These are phyloP conservation scores for Salvelinus fontinalis DNA, from an alignment of 2,113 vertebrate genomes.

Conservation along the genomic window DNA sequence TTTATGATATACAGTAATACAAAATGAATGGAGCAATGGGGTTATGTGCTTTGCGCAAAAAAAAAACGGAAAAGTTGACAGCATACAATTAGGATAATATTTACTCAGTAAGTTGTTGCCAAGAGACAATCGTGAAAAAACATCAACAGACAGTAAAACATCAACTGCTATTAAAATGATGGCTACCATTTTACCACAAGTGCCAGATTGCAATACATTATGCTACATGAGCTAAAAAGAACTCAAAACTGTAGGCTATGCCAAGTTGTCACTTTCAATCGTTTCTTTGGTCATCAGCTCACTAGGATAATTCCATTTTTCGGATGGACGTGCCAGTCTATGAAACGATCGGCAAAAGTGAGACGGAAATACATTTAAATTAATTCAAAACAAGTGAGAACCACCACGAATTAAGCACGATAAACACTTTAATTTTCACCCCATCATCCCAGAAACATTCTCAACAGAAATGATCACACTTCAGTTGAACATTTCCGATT, in stretches of 20 bases:
- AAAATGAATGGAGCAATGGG: background rate
- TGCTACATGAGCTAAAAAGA: background rate
- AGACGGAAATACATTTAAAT: background rate
- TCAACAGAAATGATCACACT: background rate
- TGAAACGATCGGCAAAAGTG: background rate
- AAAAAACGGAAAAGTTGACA: no score
- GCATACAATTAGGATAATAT: background rate
- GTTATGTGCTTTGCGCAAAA: background rate
- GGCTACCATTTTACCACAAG: background rate
- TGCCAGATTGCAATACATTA: background rate
- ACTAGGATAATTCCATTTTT: background rate
- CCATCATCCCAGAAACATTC: conserved; percentile 47
- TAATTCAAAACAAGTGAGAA: background rate
- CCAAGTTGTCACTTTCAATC: background rate
- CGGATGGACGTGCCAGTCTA: no score
- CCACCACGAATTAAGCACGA: background rate
- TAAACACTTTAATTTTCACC: conserved; percentile 55
- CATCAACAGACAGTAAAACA: background rate
- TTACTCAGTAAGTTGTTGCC: background rate
- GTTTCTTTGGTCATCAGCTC: background rate
- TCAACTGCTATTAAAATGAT: background rate
- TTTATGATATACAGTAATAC: background rate
- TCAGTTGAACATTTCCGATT: conserved; percentile 17
- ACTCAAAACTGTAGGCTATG: background rate
- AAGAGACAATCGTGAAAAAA: background rate